A percentile compares a stretch with the other conserved stretches of the same genome.
These are phyloP conservation scores for Drosophila neonasuta DNA, from an alignment of 2,888 invertebrate genomes.

Conservation along the genomic window DNA sequence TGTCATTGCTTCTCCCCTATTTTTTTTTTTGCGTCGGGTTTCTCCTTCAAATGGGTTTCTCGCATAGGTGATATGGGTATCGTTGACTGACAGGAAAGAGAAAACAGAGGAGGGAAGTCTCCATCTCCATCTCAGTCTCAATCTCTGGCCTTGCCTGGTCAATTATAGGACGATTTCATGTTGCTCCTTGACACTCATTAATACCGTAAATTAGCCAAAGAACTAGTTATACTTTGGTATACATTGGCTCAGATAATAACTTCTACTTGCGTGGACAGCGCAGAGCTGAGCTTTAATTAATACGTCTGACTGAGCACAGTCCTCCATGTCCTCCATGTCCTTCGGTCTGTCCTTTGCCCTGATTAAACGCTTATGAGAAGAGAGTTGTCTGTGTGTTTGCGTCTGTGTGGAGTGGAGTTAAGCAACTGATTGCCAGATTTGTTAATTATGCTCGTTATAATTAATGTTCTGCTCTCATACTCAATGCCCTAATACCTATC, in stretches of 20 bases:
- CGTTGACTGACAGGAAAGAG: slow-evolving; percentile 5
- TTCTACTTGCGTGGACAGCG: slow-evolving; percentile 69
- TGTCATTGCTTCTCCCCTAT: slow-evolving; percentile 18
- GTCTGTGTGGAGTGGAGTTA: slow-evolving; percentile 36
- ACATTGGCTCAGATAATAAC: slow-evolving; percentile 61
- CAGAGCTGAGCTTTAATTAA: slow-evolving; percentile 66
- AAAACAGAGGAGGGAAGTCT: neutral
- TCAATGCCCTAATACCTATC: neutral
- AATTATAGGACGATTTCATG: slow-evolving; percentile 67
- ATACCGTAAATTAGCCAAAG: slow-evolving; percentile 67
- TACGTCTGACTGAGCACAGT: slow-evolving; percentile 54
- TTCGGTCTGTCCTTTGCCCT: neutral
- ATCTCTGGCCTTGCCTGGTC: slow-evolving; percentile 32
- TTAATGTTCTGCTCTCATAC: slow-evolving; percentile 52
- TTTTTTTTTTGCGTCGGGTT: neutral
- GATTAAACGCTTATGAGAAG: slow-evolving; percentile 50
- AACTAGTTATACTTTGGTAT: slow-evolving; percentile 31
- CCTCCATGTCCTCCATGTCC: neutral
- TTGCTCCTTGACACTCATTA: slow-evolving; percentile 54
- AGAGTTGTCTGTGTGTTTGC: slow-evolving; percentile 29
- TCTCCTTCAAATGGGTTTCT: neutral
- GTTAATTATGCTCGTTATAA: slow-evolving; percentile 74
- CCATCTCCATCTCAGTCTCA: neutral
- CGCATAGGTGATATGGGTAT: slow-evolving; percentile 7
- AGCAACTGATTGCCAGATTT: slow-evolving; percentile 66